phyloP scores from a whole-genome alignment of 2,888 invertebrate genomes.

The Drosophila quinaria region DNA sequence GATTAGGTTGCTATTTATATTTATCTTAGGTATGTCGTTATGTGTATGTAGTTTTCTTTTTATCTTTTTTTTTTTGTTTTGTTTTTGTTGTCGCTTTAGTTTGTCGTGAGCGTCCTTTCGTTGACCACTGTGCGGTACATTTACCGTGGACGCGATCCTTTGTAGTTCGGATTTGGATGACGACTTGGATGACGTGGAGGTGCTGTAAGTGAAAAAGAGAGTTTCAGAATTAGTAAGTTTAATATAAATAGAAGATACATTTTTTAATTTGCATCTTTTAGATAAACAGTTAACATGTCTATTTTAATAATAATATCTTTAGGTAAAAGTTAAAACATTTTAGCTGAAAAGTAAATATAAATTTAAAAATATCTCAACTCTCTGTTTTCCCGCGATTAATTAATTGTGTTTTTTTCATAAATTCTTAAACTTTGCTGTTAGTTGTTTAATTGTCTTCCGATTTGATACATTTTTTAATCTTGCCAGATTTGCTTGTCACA shows the following conservation, averaged over 20 bases:
- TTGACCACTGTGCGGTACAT: conserved; percentile 19
- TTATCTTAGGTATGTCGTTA: conserved; percentile 81
- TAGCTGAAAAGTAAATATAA: no score
- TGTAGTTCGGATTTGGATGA: conserved; percentile 86
- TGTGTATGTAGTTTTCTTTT: conserved; percentile 74
- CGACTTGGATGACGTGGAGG: conserved; percentile 85
- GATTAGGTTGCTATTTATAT: conserved; percentile 79
- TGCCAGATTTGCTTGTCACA: no score
- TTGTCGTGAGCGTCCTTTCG: conserved; percentile 27
- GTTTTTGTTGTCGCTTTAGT: conserved; percentile 9
- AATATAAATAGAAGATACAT: no score
- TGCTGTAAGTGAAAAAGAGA: conserved; percentile 58
- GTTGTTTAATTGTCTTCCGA: no score
- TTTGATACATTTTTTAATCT: no score
- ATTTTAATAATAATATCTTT: not conserved
- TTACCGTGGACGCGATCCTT: conserved; percentile 84
- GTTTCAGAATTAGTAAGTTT: not conserved
- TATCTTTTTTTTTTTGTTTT: conserved; percentile 7
- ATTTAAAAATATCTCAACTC: no score
- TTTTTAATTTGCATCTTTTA: no score
- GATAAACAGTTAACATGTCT: not conserved
- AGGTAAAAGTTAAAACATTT: not conserved
- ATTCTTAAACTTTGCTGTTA: no score
- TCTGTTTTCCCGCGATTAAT: no score
- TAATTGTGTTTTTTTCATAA: no score